Base-by-base conservation (phyloP, 2,113 vertebrate genomes). In the Macroglossus sobrinus region DNA sequence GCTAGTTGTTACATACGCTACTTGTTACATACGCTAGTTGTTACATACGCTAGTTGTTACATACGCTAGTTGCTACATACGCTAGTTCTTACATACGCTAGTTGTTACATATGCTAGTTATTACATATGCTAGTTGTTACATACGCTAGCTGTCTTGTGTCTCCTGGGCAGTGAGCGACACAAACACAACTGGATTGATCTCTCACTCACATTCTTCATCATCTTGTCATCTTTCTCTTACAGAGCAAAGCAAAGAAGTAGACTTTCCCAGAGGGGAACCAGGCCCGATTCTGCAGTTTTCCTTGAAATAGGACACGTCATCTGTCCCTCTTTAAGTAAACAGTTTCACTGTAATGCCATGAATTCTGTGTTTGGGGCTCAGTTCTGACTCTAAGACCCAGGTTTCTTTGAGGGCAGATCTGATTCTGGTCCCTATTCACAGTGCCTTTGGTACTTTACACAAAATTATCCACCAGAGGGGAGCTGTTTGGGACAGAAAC, bases 131-230 rank as follows among this genome's bases (percentile, higher is more conserved):
- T 94, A 68, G 35, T 43, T 71, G 96, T 95, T 38, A 95, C 57
- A 87, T 69, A 74, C 3, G 2, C 79, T 19, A 11, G 35, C 30
- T 68, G 87, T 96, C 87, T 40, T 59, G 47, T 61, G 94, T 93
- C 75, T 96, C 43, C 53, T 55, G n/a, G 86, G 69, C 93, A 93
- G 90, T 66, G 95, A 97, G 74, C 85, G 96, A 95, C 95, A 76
- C 14, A 59, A 45, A 95, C 69, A 45, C 66, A 64, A 22, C 47
- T 14, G 53, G 92, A 66, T 90, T n/a, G 38, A 30, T 21, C 63
- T 68, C 72, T 66, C 69, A 47, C 19, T 82, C 68, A 33, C 47
- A 80, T 22, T 80, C 68, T 61, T 45, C 57, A n/a, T 38, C 47
- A n/a, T 38, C 47, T 38, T 38, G 22, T 38, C 78, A 10, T 63